Evolutionary conservation across 1,140 invertebrate species (phyloP), one percentile per base, ranked within the genome.

Genomic region (Diabrotica undecimpunctata): DNA sequence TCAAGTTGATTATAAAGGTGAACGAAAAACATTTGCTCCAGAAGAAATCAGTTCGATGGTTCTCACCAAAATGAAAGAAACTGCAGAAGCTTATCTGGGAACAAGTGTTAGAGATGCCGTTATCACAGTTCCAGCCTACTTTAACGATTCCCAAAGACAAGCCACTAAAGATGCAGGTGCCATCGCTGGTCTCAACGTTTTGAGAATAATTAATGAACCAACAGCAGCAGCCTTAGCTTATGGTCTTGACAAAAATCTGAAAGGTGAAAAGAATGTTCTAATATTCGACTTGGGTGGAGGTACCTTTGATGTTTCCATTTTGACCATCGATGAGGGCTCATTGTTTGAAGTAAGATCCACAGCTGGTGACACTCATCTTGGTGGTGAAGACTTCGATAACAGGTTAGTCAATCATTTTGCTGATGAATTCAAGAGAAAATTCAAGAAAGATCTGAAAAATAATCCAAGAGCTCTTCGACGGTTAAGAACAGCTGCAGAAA

Each of bases 31-130:
- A 25, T 72, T 72, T 59, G 60, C 66, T 62, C 72, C 72, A 37
- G 70, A 71, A 61, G 67, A 71, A 62, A 66, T 71, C 35, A 71
- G 67, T 54, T 90, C 90, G 5, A 92, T 95, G 93, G 91, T 95
- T 76, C 83, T 86, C 80, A 91, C 86, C 37, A 94, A 93, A 69
- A 94, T 95, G 92, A 94, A 93, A 85, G 92, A 95, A 84, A 95
- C 91, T 64, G 93, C 65, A 59, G 82, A 14, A 83, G 85, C 83
- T 79, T 87, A 79, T 51, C 55, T 74, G 25, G 72, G 73, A 56
- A 63, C 64, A 7, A 63, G 66, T 39, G 72, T 77, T 8, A 68
- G 46, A 13, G 72, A 77, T 64, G 75, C 75, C 9, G 66, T 83
- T 2, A 73, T 77, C 65, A 77, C 75, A n/a, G 75, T 77, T 6